Base-by-base conservation (phyloP, 2,113 vertebrate genomes). In the Oenanthe oenanthe region DNA sequence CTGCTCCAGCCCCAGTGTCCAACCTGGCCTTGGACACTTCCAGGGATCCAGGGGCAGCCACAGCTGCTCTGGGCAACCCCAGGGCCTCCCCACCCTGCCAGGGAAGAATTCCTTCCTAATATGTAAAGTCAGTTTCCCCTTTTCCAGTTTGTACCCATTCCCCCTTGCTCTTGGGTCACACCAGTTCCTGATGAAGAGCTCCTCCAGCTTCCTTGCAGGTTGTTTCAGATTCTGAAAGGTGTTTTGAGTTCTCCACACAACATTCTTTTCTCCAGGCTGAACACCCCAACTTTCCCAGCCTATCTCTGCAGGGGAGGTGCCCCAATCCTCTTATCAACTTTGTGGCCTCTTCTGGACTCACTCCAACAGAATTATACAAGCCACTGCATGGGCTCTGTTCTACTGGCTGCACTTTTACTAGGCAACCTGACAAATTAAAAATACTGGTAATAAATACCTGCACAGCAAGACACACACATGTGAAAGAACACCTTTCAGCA, bases 281-380 rank as follows among this genome's bases (percentile, higher is more conserved):
- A 53, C 61, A 67, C 25, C 40, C 32, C 40, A 36, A 6, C 10
- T 42, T 68, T 54, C 54, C 34, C 62, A 68, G 40, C 24, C 9
- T 61, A 12, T 47, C 29, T 42, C 34, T 13, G 4, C 0, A 54
- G 20, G 62, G 78, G 70, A 75, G 78, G 87, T 75, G 70, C 70
- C 56, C 34, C 62, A 48, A 12, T 42, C 14, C 25, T 89, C 78
- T 89, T 89, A 89, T 89, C 87, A 75, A 42, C 26, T 13, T 54
- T 0, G 1, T 61, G 47, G 62, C 54, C 78, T 75, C 47, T 25
- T 24, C 54, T 67, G 78, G 87, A 75, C 62, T 68, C 1, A 0
- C 12, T 68, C 78, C 87, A 89, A 48, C 31, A 68, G 1, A 18
- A 54, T 50, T 42, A 65, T 0, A 42, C 22, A 79, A 93, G 47